These are phyloP conservation scores for Plumapathes pennacea DNA, from an alignment of 92 coral and sea anemone species.

Conservation along the genomic window DNA sequence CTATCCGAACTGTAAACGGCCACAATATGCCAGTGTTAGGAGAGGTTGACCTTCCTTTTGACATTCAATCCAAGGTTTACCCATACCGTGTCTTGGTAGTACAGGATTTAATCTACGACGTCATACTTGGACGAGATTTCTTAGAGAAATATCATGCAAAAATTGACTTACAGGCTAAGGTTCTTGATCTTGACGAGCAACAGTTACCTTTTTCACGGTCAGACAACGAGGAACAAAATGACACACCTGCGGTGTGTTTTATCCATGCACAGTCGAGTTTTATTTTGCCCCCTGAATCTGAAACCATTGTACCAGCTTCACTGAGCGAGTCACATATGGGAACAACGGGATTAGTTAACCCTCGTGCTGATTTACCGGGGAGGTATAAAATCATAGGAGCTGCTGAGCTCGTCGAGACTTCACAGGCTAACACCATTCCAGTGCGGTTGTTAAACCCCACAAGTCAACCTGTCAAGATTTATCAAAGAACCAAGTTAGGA, in stretches of 20 bases:
- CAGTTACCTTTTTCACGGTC: neutral
- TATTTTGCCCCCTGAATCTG: slow-evolving; percentile 29
- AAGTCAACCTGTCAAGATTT: neutral
- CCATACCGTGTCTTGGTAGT: slow-evolving; percentile 28
- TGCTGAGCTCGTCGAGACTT: slow-evolving; percentile 8
- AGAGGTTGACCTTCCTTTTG: slow-evolving; percentile 19
- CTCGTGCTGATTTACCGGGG: slow-evolving; percentile 5
- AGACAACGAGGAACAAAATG: neutral
- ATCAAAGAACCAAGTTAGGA: neutral
- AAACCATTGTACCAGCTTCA: slow-evolving; percentile 19
- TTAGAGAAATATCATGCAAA: slow-evolving; percentile 38
- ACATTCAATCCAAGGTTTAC: slow-evolving; percentile 21
- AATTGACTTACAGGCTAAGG: slow-evolving; percentile 19
- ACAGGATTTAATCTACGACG: slow-evolving; percentile 35
- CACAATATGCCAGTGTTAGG: slow-evolving; percentile 13
- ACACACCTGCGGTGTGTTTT: slow-evolving; percentile 2
- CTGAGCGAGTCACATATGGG: neutral
- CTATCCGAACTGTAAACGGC: slow-evolving; percentile 18
- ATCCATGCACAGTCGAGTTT: slow-evolving; percentile 27
- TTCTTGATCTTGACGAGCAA: slow-evolving; percentile 1
- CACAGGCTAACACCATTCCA: neutral
- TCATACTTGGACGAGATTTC: slow-evolving; percentile 61
- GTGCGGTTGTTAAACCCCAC: slow-evolving; percentile 17
- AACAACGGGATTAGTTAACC: slow-evolving; percentile 7
- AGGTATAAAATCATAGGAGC: slow-evolving; percentile 44